These are phyloP conservation scores for Xestoiulus laeticollis DNA, from an alignment of 2,888 invertebrate genomes.

Conservation along the genomic window DNA sequence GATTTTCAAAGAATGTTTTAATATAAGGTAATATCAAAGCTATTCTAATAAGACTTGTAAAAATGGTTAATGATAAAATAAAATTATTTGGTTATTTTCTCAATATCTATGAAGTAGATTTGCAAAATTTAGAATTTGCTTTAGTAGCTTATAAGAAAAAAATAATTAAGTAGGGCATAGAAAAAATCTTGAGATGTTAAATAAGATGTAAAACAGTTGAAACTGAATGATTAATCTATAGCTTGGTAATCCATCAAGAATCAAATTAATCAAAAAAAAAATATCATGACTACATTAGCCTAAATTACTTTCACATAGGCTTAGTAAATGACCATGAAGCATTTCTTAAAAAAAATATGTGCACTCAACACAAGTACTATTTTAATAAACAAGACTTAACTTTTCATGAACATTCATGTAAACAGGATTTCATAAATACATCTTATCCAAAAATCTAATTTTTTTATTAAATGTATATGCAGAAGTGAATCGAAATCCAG, in stretches of 20 bases:
- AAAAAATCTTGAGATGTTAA: background rate
- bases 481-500: background rate
- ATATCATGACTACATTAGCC: background rate
- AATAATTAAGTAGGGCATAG: too few species aligned
- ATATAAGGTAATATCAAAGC: too few species aligned
- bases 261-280: background rate
- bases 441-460: background rate
- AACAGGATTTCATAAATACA: background rate
- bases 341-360: background rate
- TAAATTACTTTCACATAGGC: background rate
- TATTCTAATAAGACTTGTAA: too few species aligned
- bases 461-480: background rate
- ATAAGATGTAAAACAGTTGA: constrained; percentile 10
- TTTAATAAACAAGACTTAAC: background rate
- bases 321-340: background rate
- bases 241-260: background rate
- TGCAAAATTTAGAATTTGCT: too few species aligned
- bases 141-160: too few species aligned
- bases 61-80: too few species aligned
- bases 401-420: background rate
- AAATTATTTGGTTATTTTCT: too few species aligned
- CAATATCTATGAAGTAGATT: too few species aligned
- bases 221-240: background rate
- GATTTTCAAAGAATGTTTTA: too few species aligned
- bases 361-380: background rate